Evolutionary conservation across 2,797 vertebrate species (phyloP).

Genomic region (Sibirionetta formosa): DNA sequence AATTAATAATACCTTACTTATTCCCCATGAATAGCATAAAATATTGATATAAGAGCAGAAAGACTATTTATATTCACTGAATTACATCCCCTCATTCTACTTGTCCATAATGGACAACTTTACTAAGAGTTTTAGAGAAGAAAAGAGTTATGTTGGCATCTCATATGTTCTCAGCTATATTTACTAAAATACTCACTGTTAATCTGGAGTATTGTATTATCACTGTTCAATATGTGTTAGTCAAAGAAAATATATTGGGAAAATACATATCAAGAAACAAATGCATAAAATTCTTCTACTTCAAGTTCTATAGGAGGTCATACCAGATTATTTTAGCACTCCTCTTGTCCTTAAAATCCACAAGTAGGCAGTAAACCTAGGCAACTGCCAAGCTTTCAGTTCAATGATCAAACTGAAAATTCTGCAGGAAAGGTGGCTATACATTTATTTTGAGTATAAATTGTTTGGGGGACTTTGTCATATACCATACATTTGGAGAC

Average conservation of each 20-base stretch:
- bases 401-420: neutral
- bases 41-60: conserved; percentile 71
- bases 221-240: neutral
- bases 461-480: neutral
- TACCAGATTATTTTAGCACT: rapidly evolving
- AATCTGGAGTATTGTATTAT: neutral
- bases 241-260: neutral
- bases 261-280: neutral
- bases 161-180: neutral
- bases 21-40: conserved; percentile 61
- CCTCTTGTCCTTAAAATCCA: neutral
- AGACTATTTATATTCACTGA: conserved; percentile 68
- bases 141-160: neutral
- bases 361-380: neutral
- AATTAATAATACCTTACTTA: conserved; percentile 71
- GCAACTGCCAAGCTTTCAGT: neutral
- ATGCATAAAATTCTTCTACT: neutral
- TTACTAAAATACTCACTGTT: neutral
- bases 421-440: neutral
- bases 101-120: conserved; percentile 35
- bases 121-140: conserved; percentile 24
- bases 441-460: neutral
- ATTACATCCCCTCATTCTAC: conserved; percentile 31
- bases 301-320: rapidly evolving
- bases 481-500: neutral